phyloP scores from a whole-genome alignment of 2,113 vertebrate species.

The Nycticorax nycticorax region DNA sequence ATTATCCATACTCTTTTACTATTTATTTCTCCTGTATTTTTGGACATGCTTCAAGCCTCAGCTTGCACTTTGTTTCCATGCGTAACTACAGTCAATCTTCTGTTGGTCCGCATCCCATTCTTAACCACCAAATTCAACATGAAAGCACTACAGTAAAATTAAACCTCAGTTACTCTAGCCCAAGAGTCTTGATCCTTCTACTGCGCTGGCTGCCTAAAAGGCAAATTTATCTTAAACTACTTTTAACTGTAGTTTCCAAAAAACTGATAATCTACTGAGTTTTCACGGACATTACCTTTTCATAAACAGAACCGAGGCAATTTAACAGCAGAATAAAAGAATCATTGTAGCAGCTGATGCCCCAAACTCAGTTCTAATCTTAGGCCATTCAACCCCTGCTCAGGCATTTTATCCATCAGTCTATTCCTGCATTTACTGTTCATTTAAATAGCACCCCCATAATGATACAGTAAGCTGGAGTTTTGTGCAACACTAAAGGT shows the following conservation, averaged over 20 bases:
- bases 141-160: background rate
- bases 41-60: background rate
- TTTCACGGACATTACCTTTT: background rate
- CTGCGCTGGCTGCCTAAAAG: rapidly evolving
- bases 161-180: background rate
- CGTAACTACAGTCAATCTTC: background rate
- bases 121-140: background rate
- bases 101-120: background rate
- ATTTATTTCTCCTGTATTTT: background rate
- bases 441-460: background rate
- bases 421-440: background rate
- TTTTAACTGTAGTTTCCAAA: background rate
- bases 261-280: background rate
- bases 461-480: background rate
- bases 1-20: background rate
- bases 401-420: background rate
- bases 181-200: background rate
- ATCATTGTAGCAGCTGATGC: background rate
- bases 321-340: background rate
- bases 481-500: background rate
- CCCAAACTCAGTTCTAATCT: background rate
- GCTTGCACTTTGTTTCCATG: background rate
- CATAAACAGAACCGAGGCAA: background rate
- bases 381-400: background rate
- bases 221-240: background rate